Conservation (phyloP, 2,113 vertebrate genomes). For the Caloenas nicobarica region DNA sequence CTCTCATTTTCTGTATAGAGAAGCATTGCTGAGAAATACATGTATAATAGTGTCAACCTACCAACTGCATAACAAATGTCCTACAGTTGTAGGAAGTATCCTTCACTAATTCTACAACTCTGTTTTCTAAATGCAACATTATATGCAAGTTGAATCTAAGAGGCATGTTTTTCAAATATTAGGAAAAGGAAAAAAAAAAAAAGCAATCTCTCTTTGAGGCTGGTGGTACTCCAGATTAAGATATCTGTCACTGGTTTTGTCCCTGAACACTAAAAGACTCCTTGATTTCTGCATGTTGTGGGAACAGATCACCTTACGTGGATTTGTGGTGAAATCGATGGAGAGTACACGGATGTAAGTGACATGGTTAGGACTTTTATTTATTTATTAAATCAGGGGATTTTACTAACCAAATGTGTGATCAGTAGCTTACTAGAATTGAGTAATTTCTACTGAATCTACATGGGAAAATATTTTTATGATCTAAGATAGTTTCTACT, state of each 20-base stretch:
- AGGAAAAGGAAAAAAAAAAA: neutral
- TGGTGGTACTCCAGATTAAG: neutral
- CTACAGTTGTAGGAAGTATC: neutral
- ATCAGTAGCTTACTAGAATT: neutral
- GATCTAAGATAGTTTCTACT: neutral
- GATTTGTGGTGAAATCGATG: neutral
- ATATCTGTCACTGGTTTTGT: neutral
- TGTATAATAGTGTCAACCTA: neutral
- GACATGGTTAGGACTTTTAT: neutral
- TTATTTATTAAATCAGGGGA: neutral
- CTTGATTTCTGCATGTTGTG: neutral
- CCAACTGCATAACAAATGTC: neutral
- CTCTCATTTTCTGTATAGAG: neutral
- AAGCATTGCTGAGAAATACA: neutral
- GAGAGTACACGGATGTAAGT: neutral
- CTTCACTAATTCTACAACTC: neutral
- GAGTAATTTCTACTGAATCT: neutral
- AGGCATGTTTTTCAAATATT: neutral
- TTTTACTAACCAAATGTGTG: neutral
- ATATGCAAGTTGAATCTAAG: neutral
- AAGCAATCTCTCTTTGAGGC: neutral
- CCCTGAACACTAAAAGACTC: neutral
- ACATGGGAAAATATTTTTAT: neutral
- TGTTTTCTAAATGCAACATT: neutral
- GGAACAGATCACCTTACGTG: accelerated